phyloP scores from a whole-genome alignment of 1,140 invertebrate genomes.

The Phocides pigmalion region DNA sequence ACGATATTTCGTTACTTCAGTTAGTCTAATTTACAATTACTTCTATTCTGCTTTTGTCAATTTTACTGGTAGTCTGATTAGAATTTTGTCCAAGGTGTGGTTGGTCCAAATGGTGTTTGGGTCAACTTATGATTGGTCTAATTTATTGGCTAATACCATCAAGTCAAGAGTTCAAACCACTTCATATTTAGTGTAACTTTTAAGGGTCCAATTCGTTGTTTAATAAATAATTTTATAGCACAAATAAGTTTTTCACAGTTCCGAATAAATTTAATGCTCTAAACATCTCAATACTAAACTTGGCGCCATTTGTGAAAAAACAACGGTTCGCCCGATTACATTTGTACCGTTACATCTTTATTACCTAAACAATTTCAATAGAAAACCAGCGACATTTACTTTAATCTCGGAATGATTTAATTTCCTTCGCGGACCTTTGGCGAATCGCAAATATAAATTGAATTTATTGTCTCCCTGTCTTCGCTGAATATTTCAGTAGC shows the following conservation, averaged over 20 bases:
- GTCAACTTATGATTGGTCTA: too few relatives aligned
- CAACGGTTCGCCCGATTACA: constrained; percentile 10
- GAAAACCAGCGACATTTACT: constrained; percentile 32
- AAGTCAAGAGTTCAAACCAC: too few relatives aligned
- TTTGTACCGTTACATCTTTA: constrained; percentile 17
- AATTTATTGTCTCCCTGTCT: constrained; percentile 33
- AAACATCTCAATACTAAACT: background rate
- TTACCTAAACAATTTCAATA: constrained; percentile 28
- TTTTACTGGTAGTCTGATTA: too few relatives aligned
- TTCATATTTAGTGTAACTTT: too few relatives aligned
- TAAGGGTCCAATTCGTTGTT: too few relatives aligned
- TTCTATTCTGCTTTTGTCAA: too few relatives aligned
- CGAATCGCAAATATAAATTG: constrained; percentile 34
- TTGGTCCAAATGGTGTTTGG: too few relatives aligned
- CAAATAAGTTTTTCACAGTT: background rate
- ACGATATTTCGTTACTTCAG: too few relatives aligned
- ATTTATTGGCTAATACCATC: too few relatives aligned
- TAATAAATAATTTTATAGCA: too few relatives aligned
- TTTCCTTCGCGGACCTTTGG: constrained; percentile 33
- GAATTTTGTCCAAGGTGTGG: too few relatives aligned
- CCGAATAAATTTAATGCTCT: background rate
- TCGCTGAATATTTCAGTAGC: constrained; percentile 32
- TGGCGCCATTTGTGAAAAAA: background rate
- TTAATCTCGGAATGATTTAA: constrained; percentile 35
- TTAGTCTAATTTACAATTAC: too few relatives aligned